Evolutionary conservation across 2,113 vertebrate genomes (phyloP), one percentile per base, ranked within the genome.

Genomic region (Sinocyclocheilus maitianheensis): DNA sequence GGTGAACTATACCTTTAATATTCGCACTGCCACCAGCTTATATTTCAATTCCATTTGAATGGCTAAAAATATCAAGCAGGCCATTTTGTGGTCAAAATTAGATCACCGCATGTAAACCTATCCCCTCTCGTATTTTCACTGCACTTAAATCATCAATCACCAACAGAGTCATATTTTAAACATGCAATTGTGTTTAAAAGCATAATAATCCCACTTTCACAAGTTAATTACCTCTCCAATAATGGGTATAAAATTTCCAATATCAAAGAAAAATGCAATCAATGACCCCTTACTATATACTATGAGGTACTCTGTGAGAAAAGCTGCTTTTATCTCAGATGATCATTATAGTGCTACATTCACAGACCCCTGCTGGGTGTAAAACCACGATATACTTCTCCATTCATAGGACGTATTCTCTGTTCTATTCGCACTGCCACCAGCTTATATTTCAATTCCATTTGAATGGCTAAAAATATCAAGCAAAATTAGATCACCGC

Each of bases 381-480:
- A 80, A 85, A 85, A 26, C 34, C 48, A 26, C 9, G 10, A 40
- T 22, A 51, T 51, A 55, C 22, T 14, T 53, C 26, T 67, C 14
- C 43, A 46, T 46, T 46, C 43, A 46, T 46, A 46, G 8, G 43
- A 46, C 7, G 26, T 55, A 24, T 74, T 76, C 58, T 65, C 55
- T 63, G 24, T 71, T 71, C 30, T 22, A 55, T 37, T 20, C 40
- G 8, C 22, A 46, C 40, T 14, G 72, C 72, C 22, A 75, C 40
- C 37, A 75, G 72, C 72, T 75, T 75, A 48, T 78, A 78, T 58
- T 55, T 58, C 34, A 79, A 60, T 79, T 79, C 55, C 30, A 60
- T 79, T 62, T 79, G 4, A 40, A 60, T 3, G 10, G 77, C 48
- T 75, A 55, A 78, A 77, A 78, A 78, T 55, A 78, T 22, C 51